A percentile compares a stretch with the other conserved stretches of the same genome.
Evolutionary conservation across 2,797 vertebrate genomes (phyloP).

Genomic region (Melanogrammus aeglefinus): DNA sequence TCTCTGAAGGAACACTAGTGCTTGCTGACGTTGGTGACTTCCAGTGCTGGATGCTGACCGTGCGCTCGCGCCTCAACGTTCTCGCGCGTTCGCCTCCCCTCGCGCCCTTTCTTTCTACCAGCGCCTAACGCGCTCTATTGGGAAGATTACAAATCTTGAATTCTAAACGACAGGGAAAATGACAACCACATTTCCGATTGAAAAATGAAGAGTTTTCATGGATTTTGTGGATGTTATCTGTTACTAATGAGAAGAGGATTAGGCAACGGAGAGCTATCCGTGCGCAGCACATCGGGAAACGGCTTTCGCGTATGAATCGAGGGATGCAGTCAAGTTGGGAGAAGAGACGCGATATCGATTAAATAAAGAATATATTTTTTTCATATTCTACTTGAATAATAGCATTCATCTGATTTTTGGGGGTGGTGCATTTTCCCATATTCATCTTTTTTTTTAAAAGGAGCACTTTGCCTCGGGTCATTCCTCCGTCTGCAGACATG

Average conservation of each 20-base stretch:
- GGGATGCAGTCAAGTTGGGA: slow-evolving; percentile 15
- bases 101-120: slow-evolving; percentile 14
- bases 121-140: slow-evolving; percentile 8
- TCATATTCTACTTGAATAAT: neutral
- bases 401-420: neutral
- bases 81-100: neutral
- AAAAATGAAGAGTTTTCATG: slow-evolving; percentile 6
- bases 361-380: neutral
- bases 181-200: slow-evolving; percentile 31
- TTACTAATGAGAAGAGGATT: slow-evolving; percentile 38
- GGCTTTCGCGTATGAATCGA: slow-evolving; percentile 46
- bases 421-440: neutral
- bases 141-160: neutral
- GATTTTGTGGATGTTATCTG: slow-evolving; percentile 40
- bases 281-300: slow-evolving; percentile 15
- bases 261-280: slow-evolving; percentile 18
- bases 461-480: neutral
- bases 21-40: neutral
- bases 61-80: neutral
- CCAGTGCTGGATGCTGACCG: neutral
- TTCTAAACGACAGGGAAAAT: slow-evolving; percentile 10
- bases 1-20: neutral
- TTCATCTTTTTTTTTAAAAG: neutral
- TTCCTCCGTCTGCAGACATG: neutral
- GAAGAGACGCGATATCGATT: no score